Conservation (phyloP, 1,140 invertebrate genomes). For the Drosophila seguyi region DNA sequence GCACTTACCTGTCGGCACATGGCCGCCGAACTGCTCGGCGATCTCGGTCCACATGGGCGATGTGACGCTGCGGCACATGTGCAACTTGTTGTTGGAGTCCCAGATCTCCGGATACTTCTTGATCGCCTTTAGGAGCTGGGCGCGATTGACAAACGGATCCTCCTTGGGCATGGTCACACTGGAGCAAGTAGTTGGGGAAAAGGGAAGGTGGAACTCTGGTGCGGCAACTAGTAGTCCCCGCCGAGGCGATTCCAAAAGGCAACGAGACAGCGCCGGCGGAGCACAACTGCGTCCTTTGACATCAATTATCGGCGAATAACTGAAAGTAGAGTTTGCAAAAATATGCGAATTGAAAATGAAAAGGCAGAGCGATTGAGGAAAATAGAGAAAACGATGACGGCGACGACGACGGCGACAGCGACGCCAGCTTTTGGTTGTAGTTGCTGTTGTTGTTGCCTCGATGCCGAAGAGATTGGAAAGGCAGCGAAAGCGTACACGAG, state of each 20-base stretch:
- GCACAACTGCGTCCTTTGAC: slow-evolving; percentile 85
- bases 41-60: slow-evolving; percentile 85
- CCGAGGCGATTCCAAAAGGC: slow-evolving; percentile 30
- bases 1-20: slow-evolving; percentile 80
- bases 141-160: slow-evolving; percentile 82
- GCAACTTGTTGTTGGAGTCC: slow-evolving; percentile 83
- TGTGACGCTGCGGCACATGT: slow-evolving; percentile 82
- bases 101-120: slow-evolving; percentile 84
- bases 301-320: slow-evolving; percentile 85
- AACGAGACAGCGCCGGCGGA: slow-evolving; percentile 61
- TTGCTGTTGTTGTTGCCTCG: slow-evolving; percentile 47
- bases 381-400: slow-evolving; percentile 84
- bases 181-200: slow-evolving; percentile 2
- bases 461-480: slow-evolving; percentile 79
- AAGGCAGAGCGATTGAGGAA: slow-evolving; percentile 85
- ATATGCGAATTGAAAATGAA: slow-evolving; percentile 85
- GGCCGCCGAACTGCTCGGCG: slow-evolving; percentile 81
- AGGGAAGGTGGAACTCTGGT: slow-evolving; percentile 11
- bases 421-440: slow-evolving; percentile 47
- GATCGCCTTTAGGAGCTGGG: slow-evolving; percentile 80
- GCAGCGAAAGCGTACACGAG: slow-evolving; percentile 80
- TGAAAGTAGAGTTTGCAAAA: slow-evolving; percentile 85
- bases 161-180: slow-evolving; percentile 72
- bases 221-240: slow-evolving; percentile 9
- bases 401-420: slow-evolving; percentile 47